Conservation (phyloP, 2,797 vertebrate species). For the Pantherophis alleghaniensis region DNA sequence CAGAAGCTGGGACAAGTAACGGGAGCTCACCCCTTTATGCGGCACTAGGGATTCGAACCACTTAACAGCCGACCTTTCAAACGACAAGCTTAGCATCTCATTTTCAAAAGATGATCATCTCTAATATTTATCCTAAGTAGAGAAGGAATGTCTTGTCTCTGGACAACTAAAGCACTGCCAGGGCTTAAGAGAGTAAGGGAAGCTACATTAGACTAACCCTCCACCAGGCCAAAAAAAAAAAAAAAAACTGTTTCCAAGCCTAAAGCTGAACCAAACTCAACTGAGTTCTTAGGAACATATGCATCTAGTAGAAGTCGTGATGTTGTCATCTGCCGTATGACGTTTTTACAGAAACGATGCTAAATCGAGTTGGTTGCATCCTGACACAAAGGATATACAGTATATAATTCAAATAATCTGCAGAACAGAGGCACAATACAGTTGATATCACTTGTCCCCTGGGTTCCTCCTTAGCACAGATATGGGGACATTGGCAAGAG, state of each 20-base stretch:
- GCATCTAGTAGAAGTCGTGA: not conserved
- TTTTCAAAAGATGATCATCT: not conserved
- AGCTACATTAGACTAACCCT: not conserved
- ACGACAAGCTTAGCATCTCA: not conserved
- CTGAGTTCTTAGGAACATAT: not conserved
- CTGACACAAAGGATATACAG: not conserved
- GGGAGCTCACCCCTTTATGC: too few relatives aligned
- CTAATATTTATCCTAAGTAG: not conserved
- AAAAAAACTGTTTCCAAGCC: not conserved
- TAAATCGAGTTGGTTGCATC: not conserved
- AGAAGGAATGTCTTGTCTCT: not conserved
- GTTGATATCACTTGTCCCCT: not conserved
- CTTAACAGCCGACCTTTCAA: too few relatives aligned
- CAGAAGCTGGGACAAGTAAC: too few relatives aligned
- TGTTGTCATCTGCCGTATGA: not conserved
- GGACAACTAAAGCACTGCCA: not conserved
- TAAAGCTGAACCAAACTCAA: not conserved
- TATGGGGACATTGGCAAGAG: not conserved
- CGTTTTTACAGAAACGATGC: not conserved
- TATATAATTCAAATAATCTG: not conserved
- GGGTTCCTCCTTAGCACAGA: not conserved
- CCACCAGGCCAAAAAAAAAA: not conserved
- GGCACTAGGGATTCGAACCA: too few relatives aligned
- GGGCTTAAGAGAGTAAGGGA: not conserved
- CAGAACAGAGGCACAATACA: not conserved